Conservation (phyloP, 2,888 invertebrate genomes). For the Ceramica pisi region DNA sequence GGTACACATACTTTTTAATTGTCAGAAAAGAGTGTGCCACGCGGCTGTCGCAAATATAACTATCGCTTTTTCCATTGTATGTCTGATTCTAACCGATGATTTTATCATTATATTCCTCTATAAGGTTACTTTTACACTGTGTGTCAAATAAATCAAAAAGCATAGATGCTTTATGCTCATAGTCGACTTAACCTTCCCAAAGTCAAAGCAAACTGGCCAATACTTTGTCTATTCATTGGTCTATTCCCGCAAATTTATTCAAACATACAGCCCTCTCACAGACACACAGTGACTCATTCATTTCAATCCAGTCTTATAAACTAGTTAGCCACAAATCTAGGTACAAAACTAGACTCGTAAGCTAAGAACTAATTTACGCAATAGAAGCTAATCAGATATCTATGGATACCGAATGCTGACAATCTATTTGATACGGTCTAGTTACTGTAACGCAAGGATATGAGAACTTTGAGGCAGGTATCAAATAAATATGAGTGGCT, state of each 20-base stretch:
- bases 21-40: too few relatives aligned
- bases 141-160: too few relatives aligned
- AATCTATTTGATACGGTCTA: conserved; percentile 51
- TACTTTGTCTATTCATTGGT: conserved; percentile 10
- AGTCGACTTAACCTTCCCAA: not conserved
- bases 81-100: too few relatives aligned
- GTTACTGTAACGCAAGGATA: conserved; percentile 26
- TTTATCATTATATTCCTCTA: too few relatives aligned
- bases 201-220: not conserved
- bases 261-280: not conserved
- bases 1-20: too few relatives aligned
- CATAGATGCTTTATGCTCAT: too few relatives aligned
- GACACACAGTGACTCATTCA: conserved; percentile 43
- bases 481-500: conserved; percentile 30
- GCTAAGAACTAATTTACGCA: conserved; percentile 53
- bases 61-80: too few relatives aligned
- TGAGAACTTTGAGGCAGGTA: conserved; percentile 28
- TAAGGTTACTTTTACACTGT: too few relatives aligned
- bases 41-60: too few relatives aligned
- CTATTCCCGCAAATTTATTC: not conserved
- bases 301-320: conserved; percentile 14
- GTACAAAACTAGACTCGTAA: conserved; percentile 4
- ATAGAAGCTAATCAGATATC: conserved; percentile 53
- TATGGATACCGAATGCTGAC: conserved; percentile 55
- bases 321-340: conserved; percentile 27